Evolutionary conservation across 2,888 invertebrate species (phyloP).

Genomic region (Gandaritis pyraliata): DNA sequence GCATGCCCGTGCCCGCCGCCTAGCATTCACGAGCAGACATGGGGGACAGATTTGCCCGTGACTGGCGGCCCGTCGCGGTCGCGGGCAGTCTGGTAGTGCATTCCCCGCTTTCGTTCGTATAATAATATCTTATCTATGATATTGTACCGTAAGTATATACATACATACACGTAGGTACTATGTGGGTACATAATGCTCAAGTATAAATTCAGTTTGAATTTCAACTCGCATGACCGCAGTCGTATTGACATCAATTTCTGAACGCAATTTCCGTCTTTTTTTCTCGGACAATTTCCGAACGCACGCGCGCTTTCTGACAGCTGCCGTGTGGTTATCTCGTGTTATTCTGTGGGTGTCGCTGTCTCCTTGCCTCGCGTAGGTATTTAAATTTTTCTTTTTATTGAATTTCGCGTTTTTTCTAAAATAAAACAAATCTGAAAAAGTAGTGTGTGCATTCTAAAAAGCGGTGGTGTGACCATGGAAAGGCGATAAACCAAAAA

Average conservation of each 20-base stretch:
- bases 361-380: no score
- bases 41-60: no score
- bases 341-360: no score
- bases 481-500: constrained; percentile 52
- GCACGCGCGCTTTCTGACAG: constrained; percentile 56
- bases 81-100: no score
- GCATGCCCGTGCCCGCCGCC: no score
- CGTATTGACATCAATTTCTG: constrained; percentile 5
- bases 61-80: no score
- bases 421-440: constrained; percentile 24
- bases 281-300: constrained; percentile 45
- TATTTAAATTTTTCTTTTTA: neutral
- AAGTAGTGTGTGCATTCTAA: constrained; percentile 46
- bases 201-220: neutral
- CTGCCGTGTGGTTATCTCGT: constrained; percentile 11
- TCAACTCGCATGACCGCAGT: constrained; percentile 4
- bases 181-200: no score
- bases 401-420: constrained; percentile 3
- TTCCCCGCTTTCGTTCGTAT: no score
- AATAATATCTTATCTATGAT: no score
- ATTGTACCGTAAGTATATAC: no score
- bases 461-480: constrained; percentile 66
- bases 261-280: constrained; percentile 13
- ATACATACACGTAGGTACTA: no score
- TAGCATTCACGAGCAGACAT: no score